These are phyloP conservation scores for Augochlora pura DNA, from an alignment of 1,140 invertebrate species.

Conservation along the genomic window DNA sequence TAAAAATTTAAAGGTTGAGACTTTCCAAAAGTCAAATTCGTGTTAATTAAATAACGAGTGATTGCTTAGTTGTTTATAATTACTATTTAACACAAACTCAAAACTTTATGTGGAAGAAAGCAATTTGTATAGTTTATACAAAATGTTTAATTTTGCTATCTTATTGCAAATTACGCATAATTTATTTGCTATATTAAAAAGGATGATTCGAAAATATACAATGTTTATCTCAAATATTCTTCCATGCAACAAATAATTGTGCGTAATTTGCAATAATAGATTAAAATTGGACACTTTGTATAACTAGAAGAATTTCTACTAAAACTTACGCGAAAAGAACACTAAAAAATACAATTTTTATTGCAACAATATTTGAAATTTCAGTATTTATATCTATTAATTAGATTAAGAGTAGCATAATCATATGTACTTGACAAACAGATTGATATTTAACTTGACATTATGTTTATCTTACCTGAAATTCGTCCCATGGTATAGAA, in stretches of 20 bases:
- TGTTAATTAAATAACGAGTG: conserved; percentile 9
- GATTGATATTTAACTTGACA: conserved; percentile 1
- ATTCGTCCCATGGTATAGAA: conserved; percentile 95
- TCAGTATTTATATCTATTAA: conserved; percentile 38
- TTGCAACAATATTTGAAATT: conserved; percentile 37
- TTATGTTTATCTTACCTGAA: conserved; percentile 86
- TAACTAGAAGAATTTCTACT: conserved; percentile 43
- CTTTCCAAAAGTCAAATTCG: conserved; percentile 4
- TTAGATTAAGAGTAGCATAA: conserved; percentile 38
- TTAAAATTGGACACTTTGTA: conserved; percentile 8
- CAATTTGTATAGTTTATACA: conserved; percentile 13
- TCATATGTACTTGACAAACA: conserved; percentile 38
- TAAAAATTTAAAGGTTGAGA: background rate
- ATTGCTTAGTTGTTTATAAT: background rate
- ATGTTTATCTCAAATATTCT: too few species aligned
- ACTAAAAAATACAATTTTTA: conserved; percentile 42
- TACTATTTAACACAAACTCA: background rate
- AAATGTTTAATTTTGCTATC: too few species aligned
- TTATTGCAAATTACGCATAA: too few species aligned
- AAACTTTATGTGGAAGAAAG: conserved; percentile 8
- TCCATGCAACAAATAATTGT: too few species aligned
- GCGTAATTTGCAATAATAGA: too few species aligned
- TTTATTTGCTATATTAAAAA: too few species aligned
- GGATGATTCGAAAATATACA: too few species aligned
- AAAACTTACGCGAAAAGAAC: conserved; percentile 37